Evolutionary conservation across 2,797 vertebrate species (phyloP).

Genomic region (Dallia pectoralis): DNA sequence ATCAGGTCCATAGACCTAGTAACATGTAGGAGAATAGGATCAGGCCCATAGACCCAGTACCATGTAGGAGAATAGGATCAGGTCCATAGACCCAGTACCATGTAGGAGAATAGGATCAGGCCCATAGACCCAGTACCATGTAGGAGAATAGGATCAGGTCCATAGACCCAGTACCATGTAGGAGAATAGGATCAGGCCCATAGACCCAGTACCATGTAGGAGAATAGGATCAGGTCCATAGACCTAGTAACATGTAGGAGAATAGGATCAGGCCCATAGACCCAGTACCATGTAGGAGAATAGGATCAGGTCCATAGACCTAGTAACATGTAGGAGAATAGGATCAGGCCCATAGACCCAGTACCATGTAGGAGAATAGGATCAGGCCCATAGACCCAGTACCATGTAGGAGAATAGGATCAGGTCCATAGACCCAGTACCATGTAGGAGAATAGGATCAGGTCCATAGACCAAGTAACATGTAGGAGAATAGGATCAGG

Average conservation of each 20-base stretch:
- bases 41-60: no score
- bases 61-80: background rate
- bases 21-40: no score
- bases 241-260: background rate
- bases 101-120: no score
- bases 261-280: no score
- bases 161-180: slow-evolving; percentile 6
- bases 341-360: no score
- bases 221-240: background rate
- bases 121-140: no score
- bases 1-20: slow-evolving; percentile 1
- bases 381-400: slow-evolving; percentile 3
- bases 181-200: no score
- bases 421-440: no score
- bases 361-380: background rate
- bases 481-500: no score
- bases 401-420: no score
- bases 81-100: slow-evolving; percentile 2
- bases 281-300: no score
- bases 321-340: background rate
- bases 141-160: background rate
- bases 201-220: no score
- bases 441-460: background rate
- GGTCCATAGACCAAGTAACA: slow-evolving; percentile 1
- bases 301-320: background rate